Conservation (phyloP, 2,797 vertebrate species). For the Pangasius larnaudii region DNA sequence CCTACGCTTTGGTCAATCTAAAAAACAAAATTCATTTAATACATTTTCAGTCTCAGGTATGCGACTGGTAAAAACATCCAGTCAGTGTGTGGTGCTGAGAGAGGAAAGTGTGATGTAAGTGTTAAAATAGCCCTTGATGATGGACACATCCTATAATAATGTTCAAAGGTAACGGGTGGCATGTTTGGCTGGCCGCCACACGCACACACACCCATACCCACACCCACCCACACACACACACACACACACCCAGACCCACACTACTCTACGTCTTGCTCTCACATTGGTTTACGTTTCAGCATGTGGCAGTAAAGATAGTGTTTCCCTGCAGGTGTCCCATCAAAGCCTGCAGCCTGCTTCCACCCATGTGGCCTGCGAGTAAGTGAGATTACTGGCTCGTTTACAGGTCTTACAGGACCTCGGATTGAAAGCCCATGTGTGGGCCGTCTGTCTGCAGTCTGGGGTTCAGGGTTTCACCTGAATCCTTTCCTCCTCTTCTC, state of each 20-base stretch:
- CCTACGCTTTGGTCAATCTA: neutral
- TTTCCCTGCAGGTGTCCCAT: slow-evolving; percentile 83
- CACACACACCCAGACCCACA: neutral
- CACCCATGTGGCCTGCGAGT: slow-evolving; percentile 66
- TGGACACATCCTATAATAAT: slow-evolving; percentile 72
- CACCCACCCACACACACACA: slow-evolving; percentile 19
- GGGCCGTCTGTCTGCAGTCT: slow-evolving; percentile 68
- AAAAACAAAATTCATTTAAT: neutral
- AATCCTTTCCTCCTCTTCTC: slow-evolving; percentile 48
- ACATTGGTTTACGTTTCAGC: slow-evolving; percentile 70
- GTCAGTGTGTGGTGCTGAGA: slow-evolving; percentile 28
- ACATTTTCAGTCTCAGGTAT: neutral
- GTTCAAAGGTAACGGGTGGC: slow-evolving; percentile 69
- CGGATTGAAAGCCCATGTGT: slow-evolving; percentile 59
- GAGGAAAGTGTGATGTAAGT: slow-evolving; percentile 64
- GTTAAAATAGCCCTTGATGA: slow-evolving; percentile 63
- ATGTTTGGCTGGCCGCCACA: slow-evolving; percentile 56
- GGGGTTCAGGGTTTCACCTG: slow-evolving; percentile 64
- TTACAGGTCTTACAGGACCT: slow-evolving; percentile 47
- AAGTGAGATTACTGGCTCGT: slow-evolving; percentile 55
- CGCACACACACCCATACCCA: slow-evolving; percentile 16
- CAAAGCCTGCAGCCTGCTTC: slow-evolving; percentile 70
- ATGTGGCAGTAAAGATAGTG: slow-evolving; percentile 74
- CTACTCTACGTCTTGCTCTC: slow-evolving; percentile 34
- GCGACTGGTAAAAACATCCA: neutral